A percentile compares a stretch with the other conserved stretches of the same genome.
These are phyloP conservation scores for Ophioderma brevispina DNA, from an alignment of 35 echinoderm and acorn worm genomes.

Conservation along the genomic window DNA sequence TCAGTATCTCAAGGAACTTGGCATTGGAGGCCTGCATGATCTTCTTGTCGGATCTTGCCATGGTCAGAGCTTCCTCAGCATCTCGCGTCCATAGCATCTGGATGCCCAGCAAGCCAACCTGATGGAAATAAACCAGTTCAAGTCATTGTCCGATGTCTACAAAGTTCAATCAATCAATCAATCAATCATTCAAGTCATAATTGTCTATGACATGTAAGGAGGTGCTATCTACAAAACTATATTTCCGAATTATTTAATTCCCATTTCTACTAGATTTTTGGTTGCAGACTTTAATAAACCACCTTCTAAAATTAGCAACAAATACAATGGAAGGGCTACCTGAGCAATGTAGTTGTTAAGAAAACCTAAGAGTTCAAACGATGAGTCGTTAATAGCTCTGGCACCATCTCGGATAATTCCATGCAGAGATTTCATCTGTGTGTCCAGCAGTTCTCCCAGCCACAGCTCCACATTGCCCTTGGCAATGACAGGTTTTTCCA, in stretches of 20 bases:
- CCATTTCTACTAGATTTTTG: too few relatives aligned
- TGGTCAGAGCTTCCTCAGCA: slow-evolving; percentile 89
- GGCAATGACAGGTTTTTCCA: slow-evolving; percentile 93
- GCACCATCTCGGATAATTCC: slow-evolving; percentile 84
- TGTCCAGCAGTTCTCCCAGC: slow-evolving; percentile 84
- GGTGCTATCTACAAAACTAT: too few relatives aligned
- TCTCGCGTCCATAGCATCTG: slow-evolving; percentile 99
- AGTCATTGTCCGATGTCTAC: too few relatives aligned
- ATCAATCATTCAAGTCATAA: too few relatives aligned
- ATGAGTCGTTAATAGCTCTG: slow-evolving; percentile 90
- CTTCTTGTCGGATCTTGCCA: slow-evolving; percentile 94
- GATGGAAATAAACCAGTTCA: too few relatives aligned
- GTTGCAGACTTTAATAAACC: too few relatives aligned
- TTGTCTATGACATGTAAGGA: too few relatives aligned
- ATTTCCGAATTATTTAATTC: too few relatives aligned
- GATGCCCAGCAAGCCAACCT: slow-evolving; percentile 97
- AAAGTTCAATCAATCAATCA: too few relatives aligned
- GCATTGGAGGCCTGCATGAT: slow-evolving; percentile 92
- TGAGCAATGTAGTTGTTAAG: slow-evolving; percentile 97
- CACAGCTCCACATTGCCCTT: slow-evolving; percentile 98
- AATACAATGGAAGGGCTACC: too few relatives aligned
- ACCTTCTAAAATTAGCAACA: too few relatives aligned
- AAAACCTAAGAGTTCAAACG: slow-evolving; percentile 93
- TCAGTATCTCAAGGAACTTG: slow-evolving; percentile 92
- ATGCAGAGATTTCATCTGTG: slow-evolving; percentile 83